Base-by-base conservation (phyloP, 2,113 vertebrate genomes). In the Tupaia tana region DNA sequence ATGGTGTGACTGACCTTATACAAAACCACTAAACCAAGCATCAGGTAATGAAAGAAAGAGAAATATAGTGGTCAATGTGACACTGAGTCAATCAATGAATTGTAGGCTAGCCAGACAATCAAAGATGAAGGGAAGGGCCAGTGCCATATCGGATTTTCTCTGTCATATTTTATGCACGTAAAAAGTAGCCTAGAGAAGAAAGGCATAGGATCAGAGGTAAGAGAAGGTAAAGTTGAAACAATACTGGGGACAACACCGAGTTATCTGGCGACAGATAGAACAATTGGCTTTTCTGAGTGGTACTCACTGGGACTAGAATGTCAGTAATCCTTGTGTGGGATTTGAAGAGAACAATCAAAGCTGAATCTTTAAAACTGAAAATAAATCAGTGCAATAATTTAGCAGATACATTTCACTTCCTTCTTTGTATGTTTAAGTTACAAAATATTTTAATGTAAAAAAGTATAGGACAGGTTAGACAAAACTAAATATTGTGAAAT, bases 351-450 rank as follows among this genome's bases (percentile, higher is more conserved):
- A 89, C 1, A 73, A 25, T 61, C 86, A 69, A 25, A 81, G 61
- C 89, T 56, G 16, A 81, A 12, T 8, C 31, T 75, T 94, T 85
- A 85, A 93, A 87, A 91, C 24, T 31, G 12, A 82, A 74, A 77
- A 59, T 11, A 96, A 93, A 86, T 43, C 8, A 75, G 11, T 61
- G 10, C 0, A 43, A 52, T 34, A 34, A 75, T 74, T 87, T 87
- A 22, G 7, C 34, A 89, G 25, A 59, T 67, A 29, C 7, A 86
- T 63, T 91, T 75, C 83, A 70, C n/a, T 67, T 61, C 56, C 16
- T 20, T 34, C 59, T 85, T 84, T 85, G 4, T 69, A 31, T 27
- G 84, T 86, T 70, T 84, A 77, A 90, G 70, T 87, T 69, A 22
- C 27, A 34, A 73, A 81, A 80, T 56, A 59, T 15, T 31, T 73